Base-by-base conservation (phyloP, 2,888 invertebrate species). In the Lymantria dispar region DNA sequence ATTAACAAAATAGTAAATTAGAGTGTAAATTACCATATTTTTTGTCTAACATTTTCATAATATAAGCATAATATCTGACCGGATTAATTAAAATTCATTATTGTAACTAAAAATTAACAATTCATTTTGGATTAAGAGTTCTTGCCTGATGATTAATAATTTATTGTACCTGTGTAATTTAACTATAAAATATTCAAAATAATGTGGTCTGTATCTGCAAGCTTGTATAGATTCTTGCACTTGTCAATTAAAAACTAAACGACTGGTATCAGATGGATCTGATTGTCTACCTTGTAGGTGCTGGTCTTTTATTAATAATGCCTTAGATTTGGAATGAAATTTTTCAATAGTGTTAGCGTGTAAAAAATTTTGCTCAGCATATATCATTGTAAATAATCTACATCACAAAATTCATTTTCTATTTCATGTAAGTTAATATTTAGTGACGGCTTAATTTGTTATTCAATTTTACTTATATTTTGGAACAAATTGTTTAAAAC, bases 401-500 rank as follows among this genome's bases (percentile, higher is more conserved):
- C 84, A 87, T 87, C 86, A 88, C 87, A 85, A 72, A 63, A 69
- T 71, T 72, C 55, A 63, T 67, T 43, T 70, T 70, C 68, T 7
- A 72, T 64, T 62, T 47, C 47, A 62, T 48, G 69, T 72, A 71
- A 60, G 60, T 73, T 69, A 67, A 60, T 68, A 67, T 68, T n/a
- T 63, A 67, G 52, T 71, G 66, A 65, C 58, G 66, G 70, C 72
- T 75, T 72, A 62, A 79, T 76, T 83, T 80, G 79, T 81, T 83
- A 81, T 64, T 76, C 72, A 75, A 75, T 78, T n/a, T 80, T 80
- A 80, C 73, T 78, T 74, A 76, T 60, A 72, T 83, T 85, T 85
- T 85, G 71, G 76, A 84, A 78, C 76, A 78, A 82, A 78, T 78
- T 82, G 78, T 84, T 85, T 74, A 72, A 72, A 68, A 62, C 56